Evolutionary conservation across 2,888 invertebrate genomes (phyloP).

Genomic region (Melieria picta): DNA sequence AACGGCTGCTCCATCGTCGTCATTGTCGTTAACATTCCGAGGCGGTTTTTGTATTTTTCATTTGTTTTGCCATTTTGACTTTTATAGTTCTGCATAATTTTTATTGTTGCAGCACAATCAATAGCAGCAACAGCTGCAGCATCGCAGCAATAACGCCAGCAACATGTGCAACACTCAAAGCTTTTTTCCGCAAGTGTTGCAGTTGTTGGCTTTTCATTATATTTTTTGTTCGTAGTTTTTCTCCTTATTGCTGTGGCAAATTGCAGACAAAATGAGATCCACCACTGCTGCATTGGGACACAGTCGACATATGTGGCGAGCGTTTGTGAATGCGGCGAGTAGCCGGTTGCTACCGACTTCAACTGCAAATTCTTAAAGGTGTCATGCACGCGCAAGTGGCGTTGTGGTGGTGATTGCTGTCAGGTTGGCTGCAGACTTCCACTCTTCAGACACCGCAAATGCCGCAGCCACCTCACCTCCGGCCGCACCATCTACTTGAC

Average conservation of each 20-base stretch:
- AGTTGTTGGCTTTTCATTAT: neutral
- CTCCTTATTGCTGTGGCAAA: too few relatives aligned
- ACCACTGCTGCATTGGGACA: too few relatives aligned
- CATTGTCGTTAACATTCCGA: neutral
- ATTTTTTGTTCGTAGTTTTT: too few relatives aligned
- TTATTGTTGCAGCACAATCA: neutral
- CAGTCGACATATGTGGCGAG: too few relatives aligned
- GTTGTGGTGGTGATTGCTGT: neutral
- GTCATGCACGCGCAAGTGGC: neutral
- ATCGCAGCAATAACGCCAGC: neutral
- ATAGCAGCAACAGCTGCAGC: neutral
- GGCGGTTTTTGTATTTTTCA: neutral
- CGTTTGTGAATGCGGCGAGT: neutral
- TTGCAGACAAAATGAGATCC: too few relatives aligned
- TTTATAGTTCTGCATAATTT: slow-evolving; percentile 6
- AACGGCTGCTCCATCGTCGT: neutral
- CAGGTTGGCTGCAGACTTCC: too few relatives aligned
- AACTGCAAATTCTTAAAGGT: too few relatives aligned
- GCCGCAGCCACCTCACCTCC: too few relatives aligned
- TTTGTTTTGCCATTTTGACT: neutral
- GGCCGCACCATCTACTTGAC: too few relatives aligned
- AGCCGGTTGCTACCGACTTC: too few relatives aligned
- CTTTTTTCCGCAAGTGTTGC: neutral
- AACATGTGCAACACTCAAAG: neutral
- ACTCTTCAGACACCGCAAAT: too few relatives aligned